Percentiles rank a stretch among this genome's conserved stretches.
Conservation (phyloP, 2,113 vertebrate species). For the Ameiurus melas region DNA sequence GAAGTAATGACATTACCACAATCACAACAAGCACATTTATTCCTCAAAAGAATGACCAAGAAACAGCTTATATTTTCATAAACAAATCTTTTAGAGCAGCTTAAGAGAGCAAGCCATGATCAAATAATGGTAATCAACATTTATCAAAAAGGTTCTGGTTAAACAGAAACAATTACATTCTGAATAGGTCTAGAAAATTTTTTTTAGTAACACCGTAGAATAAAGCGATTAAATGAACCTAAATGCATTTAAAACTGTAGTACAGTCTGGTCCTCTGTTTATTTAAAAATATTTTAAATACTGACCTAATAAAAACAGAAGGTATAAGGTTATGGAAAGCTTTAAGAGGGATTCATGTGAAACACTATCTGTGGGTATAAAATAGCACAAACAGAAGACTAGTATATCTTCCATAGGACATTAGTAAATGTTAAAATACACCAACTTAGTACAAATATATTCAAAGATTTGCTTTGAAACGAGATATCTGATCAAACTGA, state of each 20-base stretch:
- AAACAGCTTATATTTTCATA: neutral
- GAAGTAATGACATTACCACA: neutral
- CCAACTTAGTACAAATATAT: neutral
- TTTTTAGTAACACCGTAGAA: neutral
- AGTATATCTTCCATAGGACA: no score
- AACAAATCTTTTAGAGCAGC: neutral
- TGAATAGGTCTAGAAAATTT: neutral
- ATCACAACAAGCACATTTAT: neutral
- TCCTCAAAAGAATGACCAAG: neutral
- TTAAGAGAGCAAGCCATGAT: neutral
- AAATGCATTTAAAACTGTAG: neutral
- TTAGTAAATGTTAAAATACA: neutral
- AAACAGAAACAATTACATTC: neutral
- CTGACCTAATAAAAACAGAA: neutral
- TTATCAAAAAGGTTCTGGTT: neutral
- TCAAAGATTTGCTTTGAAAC: neutral
- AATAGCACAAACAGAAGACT: neutral
- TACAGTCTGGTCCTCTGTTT: no score
- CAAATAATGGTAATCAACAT: neutral
- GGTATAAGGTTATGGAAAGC: neutral
- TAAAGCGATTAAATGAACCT: neutral
- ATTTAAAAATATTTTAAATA: neutral
- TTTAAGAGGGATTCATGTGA: neutral
- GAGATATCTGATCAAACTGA: neutral
- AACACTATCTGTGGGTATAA: neutral